Conservation (phyloP, 2,113 vertebrate genomes). For the Scopus umbretta region DNA sequence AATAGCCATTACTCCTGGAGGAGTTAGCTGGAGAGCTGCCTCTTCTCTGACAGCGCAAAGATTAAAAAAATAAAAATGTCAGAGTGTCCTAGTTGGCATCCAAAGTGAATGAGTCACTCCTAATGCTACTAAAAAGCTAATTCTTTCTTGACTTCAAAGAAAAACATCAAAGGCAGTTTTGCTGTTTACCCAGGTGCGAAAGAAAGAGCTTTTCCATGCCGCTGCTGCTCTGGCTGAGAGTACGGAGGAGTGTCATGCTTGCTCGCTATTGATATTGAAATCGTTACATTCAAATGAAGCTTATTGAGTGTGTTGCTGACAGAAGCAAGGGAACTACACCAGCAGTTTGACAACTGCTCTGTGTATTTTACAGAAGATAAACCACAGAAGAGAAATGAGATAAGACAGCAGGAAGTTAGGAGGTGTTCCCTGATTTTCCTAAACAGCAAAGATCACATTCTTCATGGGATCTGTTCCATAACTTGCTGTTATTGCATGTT, state of each 20-base stretch:
- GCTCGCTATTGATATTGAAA: neutral
- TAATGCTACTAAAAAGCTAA: neutral
- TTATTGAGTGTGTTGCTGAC: neutral
- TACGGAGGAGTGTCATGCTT: neutral
- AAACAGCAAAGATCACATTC: neutral
- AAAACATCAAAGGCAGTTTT: neutral
- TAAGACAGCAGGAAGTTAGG: neutral
- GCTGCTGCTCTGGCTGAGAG: neutral
- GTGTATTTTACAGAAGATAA: neutral
- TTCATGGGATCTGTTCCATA: neutral
- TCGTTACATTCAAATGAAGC: neutral
- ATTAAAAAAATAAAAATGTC: neutral
- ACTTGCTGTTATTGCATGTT: neutral
- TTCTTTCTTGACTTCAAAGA: constrained; percentile 32
- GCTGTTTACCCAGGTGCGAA: neutral
- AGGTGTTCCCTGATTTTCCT: neutral
- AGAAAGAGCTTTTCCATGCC: neutral
- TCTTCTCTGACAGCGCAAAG: neutral
- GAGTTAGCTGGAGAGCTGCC: neutral
- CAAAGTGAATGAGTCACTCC: neutral
- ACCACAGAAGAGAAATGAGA: neutral
- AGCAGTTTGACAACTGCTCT: neutral
- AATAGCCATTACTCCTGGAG: neutral
- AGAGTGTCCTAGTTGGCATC: neutral
- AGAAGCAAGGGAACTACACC: neutral